These are phyloP conservation scores for Cnemophilus loriae DNA, from an alignment of 2,113 vertebrate species.

Conservation along the genomic window DNA sequence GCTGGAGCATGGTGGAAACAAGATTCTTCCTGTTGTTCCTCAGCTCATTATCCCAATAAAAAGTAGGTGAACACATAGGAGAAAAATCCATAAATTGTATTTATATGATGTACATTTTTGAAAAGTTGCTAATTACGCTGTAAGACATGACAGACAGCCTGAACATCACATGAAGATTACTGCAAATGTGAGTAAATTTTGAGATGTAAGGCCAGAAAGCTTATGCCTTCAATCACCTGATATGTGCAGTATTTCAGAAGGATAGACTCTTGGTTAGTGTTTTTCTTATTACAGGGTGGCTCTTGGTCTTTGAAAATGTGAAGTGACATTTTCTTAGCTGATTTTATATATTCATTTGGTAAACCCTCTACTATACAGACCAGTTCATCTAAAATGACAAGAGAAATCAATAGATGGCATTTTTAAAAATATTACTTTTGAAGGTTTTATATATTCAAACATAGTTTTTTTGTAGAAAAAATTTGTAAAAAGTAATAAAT, in stretches of 20 bases:
- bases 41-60: constrained; percentile 93
- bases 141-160: not conserved
- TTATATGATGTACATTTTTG: not conserved
- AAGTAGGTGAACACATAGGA: constrained; percentile 75
- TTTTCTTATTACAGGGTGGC: not conserved
- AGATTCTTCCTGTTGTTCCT: constrained; percentile 89
- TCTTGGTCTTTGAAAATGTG: not conserved
- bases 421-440: not conserved
- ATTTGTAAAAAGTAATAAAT: not conserved
- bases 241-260: not conserved
- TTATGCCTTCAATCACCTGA: not conserved
- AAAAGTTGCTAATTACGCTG: constrained; percentile 29
- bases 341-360: not conserved
- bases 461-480: not conserved
- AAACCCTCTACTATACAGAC: not conserved
- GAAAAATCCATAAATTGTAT: not conserved
- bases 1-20: constrained; percentile 88
- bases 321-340: not conserved
- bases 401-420: not conserved
- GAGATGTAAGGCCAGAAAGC: not conserved
- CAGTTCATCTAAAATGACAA: not conserved
- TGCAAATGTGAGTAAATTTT: not conserved
- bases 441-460: not conserved
- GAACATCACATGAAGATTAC: not conserved
- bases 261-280: not conserved